A percentile compares a stretch with the other conserved stretches of the same genome.
Evolutionary conservation across 2,113 vertebrate genomes (phyloP).

Genomic region (Polyodon spathula): DNA sequence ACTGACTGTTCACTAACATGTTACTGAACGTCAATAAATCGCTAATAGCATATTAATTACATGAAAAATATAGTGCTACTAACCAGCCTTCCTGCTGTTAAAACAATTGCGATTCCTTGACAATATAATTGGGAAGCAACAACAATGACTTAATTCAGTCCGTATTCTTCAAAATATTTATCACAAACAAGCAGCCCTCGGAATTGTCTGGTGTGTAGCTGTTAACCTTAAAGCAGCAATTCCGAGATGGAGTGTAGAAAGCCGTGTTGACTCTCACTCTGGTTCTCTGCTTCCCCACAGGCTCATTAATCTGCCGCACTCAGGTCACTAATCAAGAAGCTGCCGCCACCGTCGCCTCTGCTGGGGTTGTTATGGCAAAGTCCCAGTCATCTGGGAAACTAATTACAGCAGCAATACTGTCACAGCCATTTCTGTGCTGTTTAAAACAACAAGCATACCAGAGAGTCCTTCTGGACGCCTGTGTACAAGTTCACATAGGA

Average conservation of each 20-base stretch:
- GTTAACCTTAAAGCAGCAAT: constrained; percentile 22
- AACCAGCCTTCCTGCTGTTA: too few species aligned
- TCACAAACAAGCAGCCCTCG: constrained; percentile 29
- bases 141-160: constrained; percentile 7
- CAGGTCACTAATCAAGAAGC: constrained; percentile 30
- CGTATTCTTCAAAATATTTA: constrained; percentile 47
- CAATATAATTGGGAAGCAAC: constrained; percentile 15
- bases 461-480: too few species aligned
- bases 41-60: too few species aligned
- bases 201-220: constrained; percentile 37
- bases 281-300: constrained; percentile 1
- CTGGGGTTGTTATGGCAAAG: constrained; percentile 34
- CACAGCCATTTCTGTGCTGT: constrained; percentile 21
- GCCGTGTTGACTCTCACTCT: constrained; percentile 9
- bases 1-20: too few species aligned
- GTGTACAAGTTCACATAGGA: background rate
- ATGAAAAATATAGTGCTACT: too few species aligned
- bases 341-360: constrained; percentile 4
- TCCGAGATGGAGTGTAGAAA: constrained; percentile 22
- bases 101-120: background rate
- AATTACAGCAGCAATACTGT: constrained; percentile 26
- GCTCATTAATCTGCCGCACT: background rate
- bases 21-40: too few species aligned
- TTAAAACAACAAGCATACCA: constrained; percentile 10
- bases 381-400: constrained; percentile 22